Evolutionary conservation across 2,797 vertebrate genomes (phyloP), one percentile per base, ranked within the genome.

Genomic region (Nannoperca obscura): DNA sequence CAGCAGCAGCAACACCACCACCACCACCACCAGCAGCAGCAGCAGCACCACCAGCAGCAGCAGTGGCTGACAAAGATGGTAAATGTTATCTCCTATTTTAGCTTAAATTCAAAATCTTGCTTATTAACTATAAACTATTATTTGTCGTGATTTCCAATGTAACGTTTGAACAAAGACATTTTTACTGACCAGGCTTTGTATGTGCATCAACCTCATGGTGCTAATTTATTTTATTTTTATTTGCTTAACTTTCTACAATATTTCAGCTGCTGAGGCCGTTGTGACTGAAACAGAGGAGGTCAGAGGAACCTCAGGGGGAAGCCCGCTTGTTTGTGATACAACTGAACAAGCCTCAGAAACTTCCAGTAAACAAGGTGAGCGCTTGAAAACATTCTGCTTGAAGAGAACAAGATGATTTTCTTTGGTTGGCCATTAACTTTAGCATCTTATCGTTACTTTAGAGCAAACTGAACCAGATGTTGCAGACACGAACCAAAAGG

Each of bases 391-490:
- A 0, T 5, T n/a, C 2, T 20, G 62, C 4, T 34, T 36, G 1
- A n/a, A 54, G 44, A 20, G 3, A 57, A 52, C 5, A 7, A 20
- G 1, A 1, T 15, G 17, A 9, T 10, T 44, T 40, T 55, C 8
- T 74, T 32, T 62, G 6, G 2, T 20, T 72, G 13, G 42, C 1
- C 32, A 4, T 71, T 82, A 34, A 83, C 59, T 42, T 6, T 5
- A 59, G n/a, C 2, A 13, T 72, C 2, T 64, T 27, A 2, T 77
- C 5, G 13, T 82, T 24, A 65, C 4, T 77, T 72, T 32, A 94
- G 94, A 80, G 4, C 86, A 81, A 89, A 20, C 27, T 0, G 78
- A 90, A 66, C 30, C 81, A 22, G 82, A 73, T 5, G 55, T 7
- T 32, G 53, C 50, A 17, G 58, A 73, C 8, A 38, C 52, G 1